These are phyloP conservation scores for Columbina picui DNA, from an alignment of 2,113 vertebrate species.

Conservation along the genomic window DNA sequence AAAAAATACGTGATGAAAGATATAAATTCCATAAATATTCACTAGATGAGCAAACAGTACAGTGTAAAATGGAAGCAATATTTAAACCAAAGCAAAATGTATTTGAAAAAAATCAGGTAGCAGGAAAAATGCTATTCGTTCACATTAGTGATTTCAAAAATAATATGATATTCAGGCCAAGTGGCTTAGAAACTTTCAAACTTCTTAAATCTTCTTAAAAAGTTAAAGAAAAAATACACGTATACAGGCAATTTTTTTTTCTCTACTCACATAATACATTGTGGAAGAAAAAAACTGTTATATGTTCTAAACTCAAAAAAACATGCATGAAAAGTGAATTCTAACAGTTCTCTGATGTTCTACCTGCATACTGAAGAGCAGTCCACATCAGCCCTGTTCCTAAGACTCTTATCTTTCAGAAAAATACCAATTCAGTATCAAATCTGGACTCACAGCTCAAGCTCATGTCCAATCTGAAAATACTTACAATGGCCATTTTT, in stretches of 20 bases:
- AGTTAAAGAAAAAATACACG: not conserved
- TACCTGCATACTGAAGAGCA: not conserved
- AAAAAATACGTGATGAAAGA: not conserved
- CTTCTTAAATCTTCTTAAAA: not conserved
- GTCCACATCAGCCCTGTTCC: not conserved
- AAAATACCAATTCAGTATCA: not conserved
- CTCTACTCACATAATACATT: not conserved
- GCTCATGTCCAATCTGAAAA: not conserved
- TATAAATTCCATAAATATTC: not conserved
- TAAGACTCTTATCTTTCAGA: not conserved
- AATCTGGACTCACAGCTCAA: not conserved
- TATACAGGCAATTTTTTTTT: not conserved
- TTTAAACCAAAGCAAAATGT: not conserved
- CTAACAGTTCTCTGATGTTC: not conserved
- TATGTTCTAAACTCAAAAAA: not conserved
- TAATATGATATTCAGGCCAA: not conserved
- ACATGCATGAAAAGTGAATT: not conserved
- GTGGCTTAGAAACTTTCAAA: not conserved
- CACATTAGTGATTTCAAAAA: not conserved
- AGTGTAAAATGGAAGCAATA: not conserved
- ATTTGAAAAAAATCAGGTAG: not conserved
- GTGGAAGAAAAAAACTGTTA: not conserved
- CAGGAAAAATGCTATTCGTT: not conserved
- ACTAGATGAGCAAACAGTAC: not conserved
- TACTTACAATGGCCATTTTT: not conserved